A percentile compares a stretch with the other conserved stretches of the same genome.
Evolutionary conservation across 2,797 vertebrate species (phyloP).

Genomic region (Sternotherus odoratus): DNA sequence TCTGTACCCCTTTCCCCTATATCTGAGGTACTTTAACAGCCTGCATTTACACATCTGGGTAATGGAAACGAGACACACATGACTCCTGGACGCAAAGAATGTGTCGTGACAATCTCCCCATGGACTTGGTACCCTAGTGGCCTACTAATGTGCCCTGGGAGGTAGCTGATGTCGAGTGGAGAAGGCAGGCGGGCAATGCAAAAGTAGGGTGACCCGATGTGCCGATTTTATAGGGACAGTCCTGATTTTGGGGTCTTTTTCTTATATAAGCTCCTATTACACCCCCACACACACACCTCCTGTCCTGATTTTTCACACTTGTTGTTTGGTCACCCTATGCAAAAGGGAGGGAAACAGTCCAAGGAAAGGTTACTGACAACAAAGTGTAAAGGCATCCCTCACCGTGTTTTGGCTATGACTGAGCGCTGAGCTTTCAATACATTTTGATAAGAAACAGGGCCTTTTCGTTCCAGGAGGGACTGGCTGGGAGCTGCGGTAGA

Average conservation of each 20-base stretch:
- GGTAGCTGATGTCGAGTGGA: rapidly evolving
- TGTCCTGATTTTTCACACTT: no score
- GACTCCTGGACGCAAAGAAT: rapidly evolving
- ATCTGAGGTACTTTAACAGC: conserved; percentile 73
- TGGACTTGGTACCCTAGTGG: not conserved
- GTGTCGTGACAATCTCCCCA: not conserved
- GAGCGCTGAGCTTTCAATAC: not conserved
- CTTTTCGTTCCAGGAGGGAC: not conserved
- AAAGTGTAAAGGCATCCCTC: conserved; percentile 20
- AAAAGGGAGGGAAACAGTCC: not conserved
- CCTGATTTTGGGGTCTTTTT: no score
- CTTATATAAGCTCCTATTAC: no score
- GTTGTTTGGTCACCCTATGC: no score
- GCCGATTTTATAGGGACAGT: no score
- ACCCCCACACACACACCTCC: no score
- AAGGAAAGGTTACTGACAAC: not conserved
- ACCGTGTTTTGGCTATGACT: not conserved
- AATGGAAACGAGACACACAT: conserved; percentile 43
- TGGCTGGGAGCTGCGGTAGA: not conserved
- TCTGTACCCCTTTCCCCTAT: conserved; percentile 65
- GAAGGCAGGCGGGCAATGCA: not conserved
- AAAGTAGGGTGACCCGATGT: not conserved
- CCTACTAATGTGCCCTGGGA: not conserved
- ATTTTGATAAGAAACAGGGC: not conserved
- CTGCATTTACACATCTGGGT: conserved; percentile 51